Base-by-base conservation (phyloP, 2,797 vertebrate species). In the Fundulus diaphanus region DNA sequence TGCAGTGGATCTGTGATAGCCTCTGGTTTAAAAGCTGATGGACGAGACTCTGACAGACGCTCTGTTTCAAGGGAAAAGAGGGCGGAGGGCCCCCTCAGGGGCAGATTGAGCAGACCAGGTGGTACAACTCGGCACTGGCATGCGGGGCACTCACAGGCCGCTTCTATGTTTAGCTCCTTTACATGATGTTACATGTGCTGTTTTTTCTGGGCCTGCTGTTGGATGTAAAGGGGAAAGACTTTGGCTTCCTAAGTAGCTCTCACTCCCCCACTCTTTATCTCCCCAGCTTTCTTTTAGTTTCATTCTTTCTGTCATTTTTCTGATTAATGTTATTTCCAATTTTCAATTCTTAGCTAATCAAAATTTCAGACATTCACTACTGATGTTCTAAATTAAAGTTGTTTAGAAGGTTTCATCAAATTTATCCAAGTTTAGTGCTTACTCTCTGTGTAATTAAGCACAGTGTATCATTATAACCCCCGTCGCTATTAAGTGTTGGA, bases 81-180 rank as follows among this genome's bases (percentile, higher is more conserved):
- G 0, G 15, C 1, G 22, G 18, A 18, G 49, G 90, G 87, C 74
- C 78, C 78, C 81, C 35, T 73, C 13, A 24, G 87, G 82, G 79
- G 66, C 83, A 88, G 94, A 95, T 94, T 94, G 95, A 95, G 86
- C 6, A 72, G 87, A 70, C 92, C 95, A 95, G 94, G 94, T 95
- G 94, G 91, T 70, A 29, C 27, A 67, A 90, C 88, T 85, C 22
- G 82, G 76, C 68, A 51, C 48, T 90, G 93, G 93, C 91, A 95
- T 92, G 93, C 79, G 9, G 76, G 89, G 92, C 91, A 90, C 88
- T 91, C 85, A 48, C 86, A 85, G 80, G 81, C 69, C 52, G 24
- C 89, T 77, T 83, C 95, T 95, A 95, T 88, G 92, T 95, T 94
- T 95, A 95, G 95, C 87, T 72, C 87, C 89, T 65, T 7, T 91